Conservation (phyloP, 1,140 invertebrate genomes). For the Trachymyrmex septentrionalis region DNA sequence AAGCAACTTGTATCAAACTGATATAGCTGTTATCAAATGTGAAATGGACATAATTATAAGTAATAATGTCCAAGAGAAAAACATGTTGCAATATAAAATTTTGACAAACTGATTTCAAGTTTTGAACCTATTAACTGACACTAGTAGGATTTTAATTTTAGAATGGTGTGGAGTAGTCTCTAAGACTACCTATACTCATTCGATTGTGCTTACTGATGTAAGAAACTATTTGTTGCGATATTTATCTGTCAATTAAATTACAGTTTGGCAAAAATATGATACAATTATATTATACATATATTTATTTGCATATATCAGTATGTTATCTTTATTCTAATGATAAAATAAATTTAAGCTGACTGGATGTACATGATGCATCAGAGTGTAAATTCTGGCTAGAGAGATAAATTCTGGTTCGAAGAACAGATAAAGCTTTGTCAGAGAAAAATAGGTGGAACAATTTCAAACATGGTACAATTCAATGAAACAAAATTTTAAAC, state of each 20-base stretch:
- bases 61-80: background rate
- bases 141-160: no score
- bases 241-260: background rate
- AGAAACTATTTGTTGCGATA: background rate
- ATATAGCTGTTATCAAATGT: no score
- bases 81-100: background rate
- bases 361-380: background rate
- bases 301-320: background rate
- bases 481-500: no score
- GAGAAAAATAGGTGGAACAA: background rate
- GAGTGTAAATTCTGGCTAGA: background rate
- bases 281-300: background rate
- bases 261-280: background rate
- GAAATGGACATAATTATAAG: no score
- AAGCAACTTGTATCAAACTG: no score
- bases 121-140: background rate
- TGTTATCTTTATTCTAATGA: slow-evolving; percentile 3
- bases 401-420: no score
- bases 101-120: background rate
- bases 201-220: background rate
- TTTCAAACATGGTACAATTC: no score
- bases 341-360: background rate
- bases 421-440: background rate
- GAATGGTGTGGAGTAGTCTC: no score
- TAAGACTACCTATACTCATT: no score